Evolutionary conservation across 2,113 vertebrate species (phyloP).

Genomic region (Calidris pygmaea): DNA sequence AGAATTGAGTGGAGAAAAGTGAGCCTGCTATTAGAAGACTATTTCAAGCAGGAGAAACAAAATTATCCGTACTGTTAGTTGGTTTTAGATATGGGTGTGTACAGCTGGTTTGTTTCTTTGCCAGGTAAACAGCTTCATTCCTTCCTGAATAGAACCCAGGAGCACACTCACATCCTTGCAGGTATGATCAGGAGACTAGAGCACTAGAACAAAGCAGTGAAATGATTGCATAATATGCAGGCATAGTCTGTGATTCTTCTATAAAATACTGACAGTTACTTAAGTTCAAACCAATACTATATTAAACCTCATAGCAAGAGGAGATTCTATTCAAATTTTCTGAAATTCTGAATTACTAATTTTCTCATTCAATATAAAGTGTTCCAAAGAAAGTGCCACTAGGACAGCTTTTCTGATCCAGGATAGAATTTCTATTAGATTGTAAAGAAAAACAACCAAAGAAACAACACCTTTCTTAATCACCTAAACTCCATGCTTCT

Average conservation of each 20-base stretch:
- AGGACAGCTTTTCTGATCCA: not conserved
- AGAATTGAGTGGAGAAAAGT: not conserved
- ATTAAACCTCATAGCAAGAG: not conserved
- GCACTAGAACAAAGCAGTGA: not conserved
- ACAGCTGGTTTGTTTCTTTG: not conserved
- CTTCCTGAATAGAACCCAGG: not conserved
- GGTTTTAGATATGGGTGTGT: not conserved
- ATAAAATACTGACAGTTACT: not conserved
- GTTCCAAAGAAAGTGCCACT: not conserved
- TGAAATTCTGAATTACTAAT: not conserved
- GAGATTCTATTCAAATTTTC: not conserved
- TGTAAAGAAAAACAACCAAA: not conserved
- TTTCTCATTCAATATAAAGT: not conserved
- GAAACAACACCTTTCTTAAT: not conserved
- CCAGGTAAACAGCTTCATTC: not conserved
- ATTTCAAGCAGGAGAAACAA: not conserved
- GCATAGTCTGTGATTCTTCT: not conserved
- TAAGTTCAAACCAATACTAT: not conserved
- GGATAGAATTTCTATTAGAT: not conserved
- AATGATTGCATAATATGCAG: not conserved
- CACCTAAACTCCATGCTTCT: not conserved
- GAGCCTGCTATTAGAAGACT: not conserved
- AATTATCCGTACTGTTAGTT: not conserved
- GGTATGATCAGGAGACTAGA: not conserved
- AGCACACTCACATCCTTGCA: not conserved